These are phyloP conservation scores for Cotesia chilonis DNA, from an alignment of 1,140 invertebrate species.

Conservation along the genomic window DNA sequence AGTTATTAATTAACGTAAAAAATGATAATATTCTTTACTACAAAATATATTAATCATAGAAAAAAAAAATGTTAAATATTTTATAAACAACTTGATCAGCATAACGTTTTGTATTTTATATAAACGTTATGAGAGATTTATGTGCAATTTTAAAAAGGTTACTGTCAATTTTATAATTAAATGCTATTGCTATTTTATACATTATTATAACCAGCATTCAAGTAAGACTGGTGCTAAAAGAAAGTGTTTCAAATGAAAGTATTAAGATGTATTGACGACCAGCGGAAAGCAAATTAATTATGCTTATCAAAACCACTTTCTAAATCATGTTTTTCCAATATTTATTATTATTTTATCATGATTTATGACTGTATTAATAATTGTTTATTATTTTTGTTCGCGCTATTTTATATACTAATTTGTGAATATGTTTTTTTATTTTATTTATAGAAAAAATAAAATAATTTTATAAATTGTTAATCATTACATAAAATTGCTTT, in stretches of 20 bases:
- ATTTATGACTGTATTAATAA: too few relatives aligned
- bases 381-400: too few relatives aligned
- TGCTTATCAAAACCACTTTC: neutral
- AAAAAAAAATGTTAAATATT: slow-evolving; percentile 21
- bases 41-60: slow-evolving; percentile 14
- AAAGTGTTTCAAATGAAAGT: slow-evolving; percentile 30
- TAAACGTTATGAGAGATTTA: slow-evolving; percentile 15
- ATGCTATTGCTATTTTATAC: neutral
- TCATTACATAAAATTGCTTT: neutral
- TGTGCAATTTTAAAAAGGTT: slow-evolving; percentile 21
- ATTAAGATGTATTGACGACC: slow-evolving; percentile 23
- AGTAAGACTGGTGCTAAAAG: slow-evolving; percentile 7
- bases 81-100: slow-evolving; percentile 12
- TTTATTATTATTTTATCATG: too few relatives aligned
- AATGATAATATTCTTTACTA: neutral
- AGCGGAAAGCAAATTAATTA: slow-evolving; percentile 6
- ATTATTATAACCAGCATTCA: neutral
- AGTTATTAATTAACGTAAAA: too few relatives aligned
- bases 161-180: neutral
- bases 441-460: too few relatives aligned
- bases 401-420: too few relatives aligned
- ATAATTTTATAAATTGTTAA: too few relatives aligned
- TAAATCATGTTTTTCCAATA: too few relatives aligned
- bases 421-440: too few relatives aligned
- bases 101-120: slow-evolving; percentile 23